Percentiles rank a stretch among this genome's conserved stretches.
phyloP scores from a whole-genome alignment of 2,797 vertebrate species.

The Falco concolor region DNA sequence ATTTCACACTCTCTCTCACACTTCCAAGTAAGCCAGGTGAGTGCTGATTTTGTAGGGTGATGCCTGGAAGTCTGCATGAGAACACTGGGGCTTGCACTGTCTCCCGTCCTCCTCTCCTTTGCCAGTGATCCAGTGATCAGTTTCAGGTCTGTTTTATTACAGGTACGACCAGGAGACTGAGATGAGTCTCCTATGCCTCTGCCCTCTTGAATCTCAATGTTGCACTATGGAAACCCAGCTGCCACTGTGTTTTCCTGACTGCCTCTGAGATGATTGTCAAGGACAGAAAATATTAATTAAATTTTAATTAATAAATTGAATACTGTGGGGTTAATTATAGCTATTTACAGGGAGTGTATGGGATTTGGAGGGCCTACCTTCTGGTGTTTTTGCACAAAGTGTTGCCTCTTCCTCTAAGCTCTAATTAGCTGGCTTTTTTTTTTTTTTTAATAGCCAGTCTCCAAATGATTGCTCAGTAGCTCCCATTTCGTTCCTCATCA shows the following conservation, averaged over 20 bases:
- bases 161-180: not conserved
- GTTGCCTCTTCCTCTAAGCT: constrained; percentile 25
- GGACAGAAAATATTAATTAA: constrained; percentile 61
- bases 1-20: not conserved
- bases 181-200: not conserved
- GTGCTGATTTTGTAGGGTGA: not conserved
- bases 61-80: not conserved
- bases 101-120: not conserved
- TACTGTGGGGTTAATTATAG: constrained; percentile 55
- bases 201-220: not conserved
- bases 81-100: not conserved
- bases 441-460: constrained; percentile 12
- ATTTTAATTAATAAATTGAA: constrained; percentile 69
- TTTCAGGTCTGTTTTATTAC: not conserved
- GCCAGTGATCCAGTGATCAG: not conserved
- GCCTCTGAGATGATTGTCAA: not conserved
- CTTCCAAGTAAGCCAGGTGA: not conserved
- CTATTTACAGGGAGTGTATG: constrained; percentile 32
- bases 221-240: not conserved
- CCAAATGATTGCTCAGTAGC: constrained; percentile 4
- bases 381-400: constrained; percentile 35
- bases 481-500: constrained; percentile 29
- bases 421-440: constrained; percentile 26
- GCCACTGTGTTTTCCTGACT: not conserved
- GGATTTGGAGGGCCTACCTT: constrained; percentile 52